phyloP scores from a whole-genome alignment of 1,140 invertebrate genomes.

The Leucophenga varia region DNA sequence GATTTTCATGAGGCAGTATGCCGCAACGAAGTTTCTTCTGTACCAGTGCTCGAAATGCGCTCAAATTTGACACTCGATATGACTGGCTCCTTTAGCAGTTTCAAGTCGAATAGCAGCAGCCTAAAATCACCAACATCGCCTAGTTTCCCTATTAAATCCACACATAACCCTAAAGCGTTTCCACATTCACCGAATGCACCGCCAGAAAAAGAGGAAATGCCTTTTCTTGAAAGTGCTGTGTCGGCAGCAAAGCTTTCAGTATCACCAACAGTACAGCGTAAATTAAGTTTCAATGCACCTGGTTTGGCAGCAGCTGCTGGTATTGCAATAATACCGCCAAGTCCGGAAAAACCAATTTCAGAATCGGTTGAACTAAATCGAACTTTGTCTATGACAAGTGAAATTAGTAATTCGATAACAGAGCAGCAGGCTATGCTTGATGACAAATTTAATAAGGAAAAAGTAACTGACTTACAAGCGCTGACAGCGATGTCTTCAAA shows the following conservation, averaged over 20 bases:
- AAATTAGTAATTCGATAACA: no score
- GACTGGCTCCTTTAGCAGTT: not conserved
- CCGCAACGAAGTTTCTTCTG: no score
- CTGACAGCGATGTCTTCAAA: not conserved
- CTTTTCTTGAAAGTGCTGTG: constrained; percentile 28
- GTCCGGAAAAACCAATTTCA: constrained; percentile 14
- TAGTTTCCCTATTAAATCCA: constrained; percentile 32
- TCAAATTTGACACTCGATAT: constrained; percentile 8
- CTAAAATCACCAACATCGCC: constrained; percentile 24
- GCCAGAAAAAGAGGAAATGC: constrained; percentile 22
- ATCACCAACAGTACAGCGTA: constrained; percentile 13
- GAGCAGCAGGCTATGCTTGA: constrained; percentile 5
- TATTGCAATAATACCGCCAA: constrained; percentile 24
- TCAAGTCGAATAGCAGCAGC: constrained; percentile 1
- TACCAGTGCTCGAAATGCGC: no score
- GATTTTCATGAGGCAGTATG: no score
- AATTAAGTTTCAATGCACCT: constrained; percentile 14
- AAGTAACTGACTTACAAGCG: no score
- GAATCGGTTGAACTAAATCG: constrained; percentile 6
- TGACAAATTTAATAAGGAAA: constrained; percentile 26
- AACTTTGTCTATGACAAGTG: constrained; percentile 5
- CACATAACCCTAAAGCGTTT: constrained; percentile 15
- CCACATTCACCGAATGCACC: constrained; percentile 35
- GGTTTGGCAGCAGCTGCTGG: constrained; percentile 23
- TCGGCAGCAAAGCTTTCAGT: not conserved